A percentile compares a stretch with the other conserved stretches of the same genome.
Conservation (phyloP, 1,140 invertebrate species). For the Chrysopa pallens region DNA sequence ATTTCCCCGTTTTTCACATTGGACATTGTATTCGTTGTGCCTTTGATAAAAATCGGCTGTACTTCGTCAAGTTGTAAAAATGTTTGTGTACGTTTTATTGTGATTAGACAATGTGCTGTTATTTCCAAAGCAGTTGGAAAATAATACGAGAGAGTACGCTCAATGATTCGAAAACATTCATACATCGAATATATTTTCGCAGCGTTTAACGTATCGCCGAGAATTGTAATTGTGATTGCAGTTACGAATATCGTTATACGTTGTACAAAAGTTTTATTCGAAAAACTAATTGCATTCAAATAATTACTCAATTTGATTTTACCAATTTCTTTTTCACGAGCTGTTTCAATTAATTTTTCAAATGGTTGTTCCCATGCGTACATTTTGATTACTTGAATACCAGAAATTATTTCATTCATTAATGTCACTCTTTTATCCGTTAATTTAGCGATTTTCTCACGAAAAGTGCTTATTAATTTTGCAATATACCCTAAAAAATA, state of each 20-base stretch:
- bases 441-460: constrained; percentile 37
- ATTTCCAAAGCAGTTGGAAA: constrained; percentile 42
- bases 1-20: constrained; percentile 18
- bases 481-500: constrained; percentile 39
- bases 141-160: constrained; percentile 50
- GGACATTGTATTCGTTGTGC: constrained; percentile 3
- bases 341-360: constrained; percentile 36
- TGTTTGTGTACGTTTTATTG: constrained; percentile 41
- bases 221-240: constrained; percentile 43
- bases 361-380: constrained; percentile 70
- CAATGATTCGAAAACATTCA: constrained; percentile 52
- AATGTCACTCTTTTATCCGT: constrained; percentile 63
- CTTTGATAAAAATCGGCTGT: not conserved
- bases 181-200: constrained; percentile 54
- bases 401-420: constrained; percentile 66
- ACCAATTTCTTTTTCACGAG: constrained; percentile 11
- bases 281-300: constrained; percentile 47
- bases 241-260: constrained; percentile 52
- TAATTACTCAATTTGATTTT: constrained; percentile 27
- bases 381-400: constrained; percentile 69
- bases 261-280: constrained; percentile 47
- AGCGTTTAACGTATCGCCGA: constrained; percentile 38
- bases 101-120: constrained; percentile 37
- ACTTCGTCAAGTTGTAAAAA: constrained; percentile 34
- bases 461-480: constrained; percentile 34